Percentiles rank a stretch among this genome's conserved stretches.
Conservation (phyloP, 2,888 invertebrate genomes). For the Synergus gifuensis region DNA sequence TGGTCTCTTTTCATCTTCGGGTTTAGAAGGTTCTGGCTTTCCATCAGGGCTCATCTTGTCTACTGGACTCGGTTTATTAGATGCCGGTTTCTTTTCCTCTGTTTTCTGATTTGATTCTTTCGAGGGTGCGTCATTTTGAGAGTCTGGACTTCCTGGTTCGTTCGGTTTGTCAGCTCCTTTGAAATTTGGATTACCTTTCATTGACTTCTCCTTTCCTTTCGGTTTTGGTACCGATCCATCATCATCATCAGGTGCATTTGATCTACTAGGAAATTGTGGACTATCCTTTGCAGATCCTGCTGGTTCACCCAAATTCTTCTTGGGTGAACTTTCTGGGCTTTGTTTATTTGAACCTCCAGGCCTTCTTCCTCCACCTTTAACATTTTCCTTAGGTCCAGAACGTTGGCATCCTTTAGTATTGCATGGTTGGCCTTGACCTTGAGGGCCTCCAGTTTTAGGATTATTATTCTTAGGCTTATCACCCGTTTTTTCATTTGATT, state of each 20-base stretch:
- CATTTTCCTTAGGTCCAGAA: neutral
- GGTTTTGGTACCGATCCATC: neutral
- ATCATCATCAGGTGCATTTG: neutral
- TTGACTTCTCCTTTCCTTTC: too few relatives aligned
- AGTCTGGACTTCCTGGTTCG: too few relatives aligned
- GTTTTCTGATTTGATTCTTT: too few relatives aligned
- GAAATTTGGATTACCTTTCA: too few relatives aligned
- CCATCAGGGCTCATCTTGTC: neutral
- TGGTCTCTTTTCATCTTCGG: conserved; percentile 4
- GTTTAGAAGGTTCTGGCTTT: neutral
- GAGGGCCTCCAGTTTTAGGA: neutral
- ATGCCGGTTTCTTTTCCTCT: neutral
- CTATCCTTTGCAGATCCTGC: neutral
- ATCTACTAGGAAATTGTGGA: neutral
- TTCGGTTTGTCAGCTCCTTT: too few relatives aligned
- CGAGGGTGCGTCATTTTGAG: too few relatives aligned
- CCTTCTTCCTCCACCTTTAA: neutral
- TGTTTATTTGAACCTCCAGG: neutral
- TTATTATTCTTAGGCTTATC: neutral
- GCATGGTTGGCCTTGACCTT: neutral
- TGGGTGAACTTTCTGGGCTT: neutral
- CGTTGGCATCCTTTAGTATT: neutral
- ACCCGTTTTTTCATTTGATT: neutral
- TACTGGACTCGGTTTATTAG: neutral
- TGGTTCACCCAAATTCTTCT: neutral